These are phyloP conservation scores for Acleris holmiana DNA, from an alignment of 2,888 invertebrate species.

Conservation along the genomic window DNA sequence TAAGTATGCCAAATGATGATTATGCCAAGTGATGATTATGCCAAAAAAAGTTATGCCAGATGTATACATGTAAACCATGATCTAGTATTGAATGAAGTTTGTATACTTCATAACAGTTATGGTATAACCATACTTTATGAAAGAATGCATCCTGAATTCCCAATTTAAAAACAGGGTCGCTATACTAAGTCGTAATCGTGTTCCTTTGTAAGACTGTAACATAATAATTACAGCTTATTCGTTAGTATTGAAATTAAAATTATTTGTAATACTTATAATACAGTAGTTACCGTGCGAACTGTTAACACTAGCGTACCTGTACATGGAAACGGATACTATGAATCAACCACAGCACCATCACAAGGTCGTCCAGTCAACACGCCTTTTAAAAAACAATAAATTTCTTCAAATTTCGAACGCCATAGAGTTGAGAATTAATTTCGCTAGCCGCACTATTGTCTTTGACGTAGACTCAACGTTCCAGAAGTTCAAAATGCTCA, in stretches of 20 bases:
- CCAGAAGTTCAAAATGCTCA: constrained; percentile 49
- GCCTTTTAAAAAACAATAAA: constrained; percentile 33
- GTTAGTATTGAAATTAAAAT: constrained; percentile 52
- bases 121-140: too few species aligned
- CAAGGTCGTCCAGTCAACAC: constrained; percentile 50
- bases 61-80: too few species aligned
- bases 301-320: constrained; percentile 40
- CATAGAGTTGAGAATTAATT: constrained; percentile 44
- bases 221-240: constrained; percentile 44
- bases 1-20: too few species aligned
- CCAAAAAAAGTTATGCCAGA: too few species aligned
- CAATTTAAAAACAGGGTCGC: too few species aligned
- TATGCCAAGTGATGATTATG: too few species aligned
- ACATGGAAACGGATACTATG: constrained; percentile 53
- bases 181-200: background rate
- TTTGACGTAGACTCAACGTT: constrained; percentile 42
- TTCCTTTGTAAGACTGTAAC: constrained; percentile 34
- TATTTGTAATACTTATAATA: constrained; percentile 50
- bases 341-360: constrained; percentile 53
- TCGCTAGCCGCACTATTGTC: constrained; percentile 36
- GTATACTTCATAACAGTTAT: too few species aligned
- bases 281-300: constrained; percentile 59
- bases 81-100: too few species aligned
- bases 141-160: too few species aligned
- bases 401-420: constrained; percentile 40